phyloP scores from a whole-genome alignment of 2,888 invertebrate species.

The Fragum sueziense region DNA sequence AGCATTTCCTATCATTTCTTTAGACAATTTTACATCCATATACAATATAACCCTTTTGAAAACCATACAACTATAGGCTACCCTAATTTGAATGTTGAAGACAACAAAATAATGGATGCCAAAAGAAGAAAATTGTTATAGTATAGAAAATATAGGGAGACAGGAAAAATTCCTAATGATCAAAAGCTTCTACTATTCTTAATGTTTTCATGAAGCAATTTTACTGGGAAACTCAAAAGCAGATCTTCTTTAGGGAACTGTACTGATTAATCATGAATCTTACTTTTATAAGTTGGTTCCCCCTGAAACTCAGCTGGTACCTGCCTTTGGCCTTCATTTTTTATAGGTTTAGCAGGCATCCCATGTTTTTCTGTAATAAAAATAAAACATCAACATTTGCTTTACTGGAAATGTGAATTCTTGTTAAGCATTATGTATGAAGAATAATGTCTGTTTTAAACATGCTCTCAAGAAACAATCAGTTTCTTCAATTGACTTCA shows the following conservation, averaged over 20 bases:
- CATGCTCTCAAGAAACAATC: too few species aligned
- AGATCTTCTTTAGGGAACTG: too few species aligned
- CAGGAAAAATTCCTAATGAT: constrained; percentile 2
- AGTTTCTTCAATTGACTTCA: too few species aligned
- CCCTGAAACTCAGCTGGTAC: constrained; percentile 79
- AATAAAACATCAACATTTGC: too few species aligned
- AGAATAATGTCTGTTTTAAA: too few species aligned
- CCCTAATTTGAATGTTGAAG: too few species aligned
- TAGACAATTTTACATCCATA: background rate
- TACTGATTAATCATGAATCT: constrained; percentile 46
- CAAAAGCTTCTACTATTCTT: background rate
- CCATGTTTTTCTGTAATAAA: constrained; percentile 73
- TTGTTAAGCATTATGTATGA: too few species aligned
- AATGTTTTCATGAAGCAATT: too few species aligned
- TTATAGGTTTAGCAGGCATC: constrained; percentile 71
- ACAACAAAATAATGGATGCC: too few species aligned
- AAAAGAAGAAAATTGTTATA: background rate
- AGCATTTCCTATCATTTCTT: too few species aligned
- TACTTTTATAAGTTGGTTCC: constrained; percentile 81
- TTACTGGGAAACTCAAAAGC: too few species aligned
- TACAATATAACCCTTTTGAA: background rate
- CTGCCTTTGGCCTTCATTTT: constrained; percentile 70
- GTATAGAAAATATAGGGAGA: background rate
- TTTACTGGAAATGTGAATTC: too few species aligned
- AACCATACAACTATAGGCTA: background rate